Conservation (phyloP, 2,797 vertebrate genomes). For the Neoniphon sammara region DNA sequence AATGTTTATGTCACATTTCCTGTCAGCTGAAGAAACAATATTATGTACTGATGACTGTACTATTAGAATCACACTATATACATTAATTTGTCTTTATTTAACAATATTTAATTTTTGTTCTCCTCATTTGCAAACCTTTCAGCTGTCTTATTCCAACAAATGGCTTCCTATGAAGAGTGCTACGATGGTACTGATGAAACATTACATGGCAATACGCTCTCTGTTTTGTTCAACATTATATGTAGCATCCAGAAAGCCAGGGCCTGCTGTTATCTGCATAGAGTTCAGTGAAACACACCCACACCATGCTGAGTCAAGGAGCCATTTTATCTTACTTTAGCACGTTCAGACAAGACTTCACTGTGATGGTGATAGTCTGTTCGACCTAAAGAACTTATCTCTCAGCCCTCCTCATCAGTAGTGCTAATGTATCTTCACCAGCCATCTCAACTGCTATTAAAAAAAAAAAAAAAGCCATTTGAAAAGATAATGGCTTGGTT, state of each 20-base stretch:
- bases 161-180: not conserved
- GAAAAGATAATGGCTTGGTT: conserved; percentile 51
- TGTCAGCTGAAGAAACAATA: conserved; percentile 27
- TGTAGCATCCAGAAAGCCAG: conserved; percentile 15
- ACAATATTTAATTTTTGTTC: conserved; percentile 53
- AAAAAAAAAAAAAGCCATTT: conserved; percentile 61
- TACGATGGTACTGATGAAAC: not conserved
- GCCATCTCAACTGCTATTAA: conserved; percentile 45
- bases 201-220: not conserved
- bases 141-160: not conserved
- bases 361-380: conserved; percentile 41
- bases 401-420: conserved; percentile 49
- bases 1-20: conserved; percentile 42
- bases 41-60: conserved; percentile 31
- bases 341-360: conserved; percentile 57
- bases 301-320: conserved; percentile 49
- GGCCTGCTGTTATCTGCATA: not conserved
- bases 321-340: conserved; percentile 69
- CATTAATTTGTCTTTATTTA: conserved; percentile 34
- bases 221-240: not conserved
- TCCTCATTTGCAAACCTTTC: not conserved
- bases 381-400: conserved; percentile 59
- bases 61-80: too few relatives aligned
- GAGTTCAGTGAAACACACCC: conserved; percentile 36
- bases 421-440: conserved; percentile 40